These are phyloP conservation scores for Plumapathes pennacea DNA, from an alignment of 92 coral and sea anemone species.

Conservation along the genomic window DNA sequence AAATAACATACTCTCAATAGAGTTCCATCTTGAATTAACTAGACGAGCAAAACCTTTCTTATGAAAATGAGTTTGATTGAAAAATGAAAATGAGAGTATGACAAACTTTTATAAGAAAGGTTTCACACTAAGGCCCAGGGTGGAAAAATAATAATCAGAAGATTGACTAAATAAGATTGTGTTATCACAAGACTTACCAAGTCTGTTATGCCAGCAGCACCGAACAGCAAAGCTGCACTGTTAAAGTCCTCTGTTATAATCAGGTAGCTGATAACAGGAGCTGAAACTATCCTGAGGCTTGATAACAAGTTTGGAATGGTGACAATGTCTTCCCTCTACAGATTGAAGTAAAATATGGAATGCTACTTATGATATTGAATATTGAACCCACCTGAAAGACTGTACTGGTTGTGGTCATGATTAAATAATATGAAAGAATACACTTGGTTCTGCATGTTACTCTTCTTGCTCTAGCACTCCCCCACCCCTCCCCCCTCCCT, in stretches of 20 bases:
- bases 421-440: no score
- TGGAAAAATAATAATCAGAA: neutral
- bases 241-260: constrained; percentile 73
- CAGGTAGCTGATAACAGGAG: constrained; percentile 85
- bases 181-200: constrained; percentile 52
- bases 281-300: constrained; percentile 74
- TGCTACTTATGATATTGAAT: no score
- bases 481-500: no score
- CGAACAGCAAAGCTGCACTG: constrained; percentile 71
- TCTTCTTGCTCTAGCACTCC: no score
- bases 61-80: no score
- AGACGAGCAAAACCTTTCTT: no score
- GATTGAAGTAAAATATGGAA: neutral
- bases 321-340: constrained; percentile 86
- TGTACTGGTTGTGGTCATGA: no score
- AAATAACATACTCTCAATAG: no score
- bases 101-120: neutral
- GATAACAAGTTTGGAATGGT: constrained; percentile 91
- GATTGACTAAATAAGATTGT: neutral
- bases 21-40: no score
- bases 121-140: neutral
- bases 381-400: no score
- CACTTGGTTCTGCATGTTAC: no score
- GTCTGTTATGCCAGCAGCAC: constrained; percentile 91
- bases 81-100: no score